phyloP scores from a whole-genome alignment of 2,113 vertebrate species.

The Butorides virescens region DNA sequence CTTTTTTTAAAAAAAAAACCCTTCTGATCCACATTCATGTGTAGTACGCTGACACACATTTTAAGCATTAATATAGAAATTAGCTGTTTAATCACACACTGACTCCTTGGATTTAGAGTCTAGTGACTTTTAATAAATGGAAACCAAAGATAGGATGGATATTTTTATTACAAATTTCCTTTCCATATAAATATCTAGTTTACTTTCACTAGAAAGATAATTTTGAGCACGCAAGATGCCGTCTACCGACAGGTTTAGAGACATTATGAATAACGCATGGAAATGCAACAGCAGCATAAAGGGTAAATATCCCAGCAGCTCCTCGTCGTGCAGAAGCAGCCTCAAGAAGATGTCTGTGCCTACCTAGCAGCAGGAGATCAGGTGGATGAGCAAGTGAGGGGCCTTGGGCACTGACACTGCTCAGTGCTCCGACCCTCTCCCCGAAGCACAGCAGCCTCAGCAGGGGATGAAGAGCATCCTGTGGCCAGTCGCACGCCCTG shows the following conservation, averaged over 20 bases:
- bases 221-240: neutral
- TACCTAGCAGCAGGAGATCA: neutral
- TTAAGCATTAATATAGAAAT: neutral
- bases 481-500: accelerated
- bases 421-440: neutral
- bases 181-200: neutral
- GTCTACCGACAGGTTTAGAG: neutral
- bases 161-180: neutral
- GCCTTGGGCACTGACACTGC: neutral
- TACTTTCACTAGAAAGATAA: neutral
- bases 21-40: neutral
- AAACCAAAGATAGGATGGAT: neutral
- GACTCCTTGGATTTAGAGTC: neutral
- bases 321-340: neutral
- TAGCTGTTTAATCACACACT: neutral
- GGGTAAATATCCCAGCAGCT: neutral
- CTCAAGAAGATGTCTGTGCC: neutral
- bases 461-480: neutral
- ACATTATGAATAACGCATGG: neutral
- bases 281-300: neutral
- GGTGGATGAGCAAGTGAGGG: neutral
- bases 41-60: neutral
- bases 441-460: neutral
- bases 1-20: neutral
- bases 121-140: neutral